phyloP scores from a whole-genome alignment of 1,140 invertebrate species.

The Monochamus saltuarius region DNA sequence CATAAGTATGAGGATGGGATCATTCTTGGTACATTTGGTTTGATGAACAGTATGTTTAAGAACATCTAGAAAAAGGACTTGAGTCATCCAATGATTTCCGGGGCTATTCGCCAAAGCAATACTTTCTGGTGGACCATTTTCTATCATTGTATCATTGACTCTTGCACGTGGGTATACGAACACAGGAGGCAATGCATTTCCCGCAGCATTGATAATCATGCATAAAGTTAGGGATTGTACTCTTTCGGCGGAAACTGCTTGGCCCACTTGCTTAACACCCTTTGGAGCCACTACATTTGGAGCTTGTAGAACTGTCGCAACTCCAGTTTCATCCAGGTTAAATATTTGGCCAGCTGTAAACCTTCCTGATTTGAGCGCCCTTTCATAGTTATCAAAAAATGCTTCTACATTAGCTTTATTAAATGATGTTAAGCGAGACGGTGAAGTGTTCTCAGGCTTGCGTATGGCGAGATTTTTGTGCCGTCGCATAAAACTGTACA shows the following conservation, averaged over 20 bases:
- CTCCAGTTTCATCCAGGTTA: slow-evolving; percentile 52
- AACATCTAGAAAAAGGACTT: slow-evolving; percentile 31
- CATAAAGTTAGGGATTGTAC: slow-evolving; percentile 48
- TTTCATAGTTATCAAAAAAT: slow-evolving; percentile 36
- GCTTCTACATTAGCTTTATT: slow-evolving; percentile 37
- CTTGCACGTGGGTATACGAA: slow-evolving; percentile 37
- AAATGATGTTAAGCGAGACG: slow-evolving; percentile 38
- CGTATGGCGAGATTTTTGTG: no score
- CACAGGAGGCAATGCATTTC: slow-evolving; percentile 45
- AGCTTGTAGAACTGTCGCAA: slow-evolving; percentile 48
- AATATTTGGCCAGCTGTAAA: slow-evolving; percentile 31
- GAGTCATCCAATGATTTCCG: slow-evolving; percentile 41
- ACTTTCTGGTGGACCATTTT: slow-evolving; percentile 46
- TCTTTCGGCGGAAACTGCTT: slow-evolving; percentile 47
- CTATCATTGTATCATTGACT: slow-evolving; percentile 29
- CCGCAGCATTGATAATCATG: slow-evolving; percentile 39
- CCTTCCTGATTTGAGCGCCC: not conserved
- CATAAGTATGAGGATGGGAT: slow-evolving; percentile 39
- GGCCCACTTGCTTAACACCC: slow-evolving; percentile 47
- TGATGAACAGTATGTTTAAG: slow-evolving; percentile 50
- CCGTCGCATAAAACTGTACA: no score
- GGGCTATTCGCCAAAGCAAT: slow-evolving; percentile 45
- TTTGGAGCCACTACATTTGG: slow-evolving; percentile 21
- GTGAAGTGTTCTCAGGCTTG: slow-evolving; percentile 37
- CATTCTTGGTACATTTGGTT: slow-evolving; percentile 33